Conservation (phyloP, 2,113 vertebrate species). For the Heliornis fulica region DNA sequence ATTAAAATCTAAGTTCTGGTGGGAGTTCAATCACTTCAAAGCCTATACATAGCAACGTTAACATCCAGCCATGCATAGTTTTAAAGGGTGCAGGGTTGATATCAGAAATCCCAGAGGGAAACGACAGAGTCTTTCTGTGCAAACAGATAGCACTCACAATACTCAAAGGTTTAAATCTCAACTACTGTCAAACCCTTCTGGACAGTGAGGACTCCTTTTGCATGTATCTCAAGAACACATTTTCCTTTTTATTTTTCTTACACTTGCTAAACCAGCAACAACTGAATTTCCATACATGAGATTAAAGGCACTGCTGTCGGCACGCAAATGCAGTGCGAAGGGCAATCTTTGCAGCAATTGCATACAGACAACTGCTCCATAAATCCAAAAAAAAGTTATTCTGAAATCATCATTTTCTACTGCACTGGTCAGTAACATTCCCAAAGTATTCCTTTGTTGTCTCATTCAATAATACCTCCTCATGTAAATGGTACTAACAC, state of each 20-base stretch:
- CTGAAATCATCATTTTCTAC: neutral
- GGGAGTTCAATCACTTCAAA: constrained; percentile 67
- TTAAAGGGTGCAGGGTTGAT: neutral
- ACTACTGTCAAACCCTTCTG: neutral
- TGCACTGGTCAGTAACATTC: neutral
- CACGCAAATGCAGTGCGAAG: neutral
- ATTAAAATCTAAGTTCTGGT: constrained; percentile 66
- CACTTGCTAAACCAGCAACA: neutral
- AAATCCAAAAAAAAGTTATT: neutral
- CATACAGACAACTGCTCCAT: neutral
- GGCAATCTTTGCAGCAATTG: neutral
- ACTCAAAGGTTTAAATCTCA: neutral
- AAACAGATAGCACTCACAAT: constrained; percentile 30
- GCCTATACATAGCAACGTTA: constrained; percentile 50
- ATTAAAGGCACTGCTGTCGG: neutral
- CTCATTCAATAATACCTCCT: neutral
- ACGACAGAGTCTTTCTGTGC: neutral
- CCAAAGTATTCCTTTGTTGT: neutral
- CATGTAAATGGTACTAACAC: constrained; percentile 1
- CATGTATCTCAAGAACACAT: neutral
- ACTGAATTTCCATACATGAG: neutral
- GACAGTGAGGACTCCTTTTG: neutral
- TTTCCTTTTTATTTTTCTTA: neutral
- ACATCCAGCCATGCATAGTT: constrained; percentile 47
- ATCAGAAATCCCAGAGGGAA: constrained; percentile 25